Percentiles rank a stretch among this genome's conserved stretches.
These are phyloP conservation scores for Drosophila prolongata DNA, from an alignment of 2,888 invertebrate species.

Conservation along the genomic window DNA sequence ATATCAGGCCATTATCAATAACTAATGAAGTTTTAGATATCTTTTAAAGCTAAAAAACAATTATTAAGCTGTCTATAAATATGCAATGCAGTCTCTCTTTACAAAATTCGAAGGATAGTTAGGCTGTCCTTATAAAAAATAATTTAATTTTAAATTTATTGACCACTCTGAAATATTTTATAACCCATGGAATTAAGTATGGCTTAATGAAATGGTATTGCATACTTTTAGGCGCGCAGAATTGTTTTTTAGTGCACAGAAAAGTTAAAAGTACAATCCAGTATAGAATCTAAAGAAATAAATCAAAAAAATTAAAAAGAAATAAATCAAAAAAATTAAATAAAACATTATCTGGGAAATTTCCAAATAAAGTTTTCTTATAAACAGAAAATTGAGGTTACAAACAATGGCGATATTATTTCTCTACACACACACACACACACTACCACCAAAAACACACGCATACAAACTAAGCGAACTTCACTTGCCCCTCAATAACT, in stretches of 20 bases:
- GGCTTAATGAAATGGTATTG: neutral
- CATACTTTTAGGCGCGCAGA: neutral
- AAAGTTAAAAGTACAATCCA: neutral
- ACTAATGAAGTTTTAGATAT: neutral
- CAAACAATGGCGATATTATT: neutral
- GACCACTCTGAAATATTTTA: too few relatives aligned
- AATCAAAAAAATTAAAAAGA: neutral
- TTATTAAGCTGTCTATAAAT: neutral
- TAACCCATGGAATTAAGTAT: too few relatives aligned
- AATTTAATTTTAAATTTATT: too few relatives aligned
- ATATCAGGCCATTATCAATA: neutral
- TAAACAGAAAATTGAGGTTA: neutral
- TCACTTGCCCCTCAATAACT: constrained; percentile 65
- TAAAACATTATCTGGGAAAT: neutral
- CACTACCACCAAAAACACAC: constrained; percentile 1
- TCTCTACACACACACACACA: constrained; percentile 15
- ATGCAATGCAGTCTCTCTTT: neutral
- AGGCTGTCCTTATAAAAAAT: too few relatives aligned
- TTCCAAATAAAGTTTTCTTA: too few relatives aligned
- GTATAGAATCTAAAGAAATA: neutral
- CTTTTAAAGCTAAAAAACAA: neutral
- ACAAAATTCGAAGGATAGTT: neutral
- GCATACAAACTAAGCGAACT: constrained; percentile 50
- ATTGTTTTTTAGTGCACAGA: neutral
- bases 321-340: neutral